These are phyloP conservation scores for Eupithecia vulgata DNA, from an alignment of 2,888 invertebrate genomes.

Conservation along the genomic window DNA sequence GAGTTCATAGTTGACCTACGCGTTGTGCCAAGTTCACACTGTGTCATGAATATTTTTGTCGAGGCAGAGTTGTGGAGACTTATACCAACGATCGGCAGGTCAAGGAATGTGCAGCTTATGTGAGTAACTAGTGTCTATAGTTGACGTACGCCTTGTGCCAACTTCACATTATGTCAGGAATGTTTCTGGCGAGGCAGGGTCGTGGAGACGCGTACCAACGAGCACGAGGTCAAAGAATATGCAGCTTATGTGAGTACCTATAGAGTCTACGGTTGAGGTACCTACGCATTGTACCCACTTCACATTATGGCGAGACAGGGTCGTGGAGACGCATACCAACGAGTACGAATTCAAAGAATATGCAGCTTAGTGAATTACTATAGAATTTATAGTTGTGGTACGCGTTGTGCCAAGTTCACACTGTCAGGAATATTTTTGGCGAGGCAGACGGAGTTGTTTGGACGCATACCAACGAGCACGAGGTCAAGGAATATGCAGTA, in stretches of 20 bases:
- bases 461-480: slow-evolving; percentile 96
- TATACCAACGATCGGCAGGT: slow-evolving; percentile 98
- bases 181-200: slow-evolving; percentile 99
- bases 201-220: slow-evolving; percentile 94
- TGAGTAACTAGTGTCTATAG: slow-evolving; percentile 77
- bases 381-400: slow-evolving; percentile 85
- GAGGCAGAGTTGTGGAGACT: slow-evolving; percentile 94
- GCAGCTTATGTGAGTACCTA: slow-evolving; percentile 93
- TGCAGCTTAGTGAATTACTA: slow-evolving; percentile 92
- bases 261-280: slow-evolving; percentile 85
- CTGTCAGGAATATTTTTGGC: slow-evolving; percentile 99
- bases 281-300: slow-evolving; percentile 99
- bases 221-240: slow-evolving; percentile 99
- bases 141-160: slow-evolving; percentile 97
- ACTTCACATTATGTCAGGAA: slow-evolving; percentile 99
- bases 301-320: slow-evolving; percentile 98
- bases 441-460: slow-evolving; percentile 95
- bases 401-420: slow-evolving; percentile 98
- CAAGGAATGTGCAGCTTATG: slow-evolving; percentile 98
- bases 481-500: slow-evolving; percentile 98
- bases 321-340: slow-evolving; percentile 94
- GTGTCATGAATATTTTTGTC: slow-evolving; percentile 99
- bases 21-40: slow-evolving; percentile 98
- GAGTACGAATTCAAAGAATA: slow-evolving; percentile 99
- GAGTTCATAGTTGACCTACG: slow-evolving; percentile 87